A percentile compares a stretch with the other conserved stretches of the same genome.
Evolutionary conservation across 2,797 vertebrate genomes (phyloP).

Genomic region (Podargus strigoides): DNA sequence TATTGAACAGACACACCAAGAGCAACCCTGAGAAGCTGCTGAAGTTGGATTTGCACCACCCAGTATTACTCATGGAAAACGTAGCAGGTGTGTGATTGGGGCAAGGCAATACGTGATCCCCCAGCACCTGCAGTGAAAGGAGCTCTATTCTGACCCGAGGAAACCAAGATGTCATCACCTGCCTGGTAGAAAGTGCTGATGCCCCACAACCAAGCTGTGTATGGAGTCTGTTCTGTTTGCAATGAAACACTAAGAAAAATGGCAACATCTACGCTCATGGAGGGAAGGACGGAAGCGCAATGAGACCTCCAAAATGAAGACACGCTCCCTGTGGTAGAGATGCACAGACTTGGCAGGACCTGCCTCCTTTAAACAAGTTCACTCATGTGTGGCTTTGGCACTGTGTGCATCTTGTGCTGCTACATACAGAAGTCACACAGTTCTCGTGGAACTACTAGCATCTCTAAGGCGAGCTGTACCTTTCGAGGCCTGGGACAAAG

Average conservation of each 20-base stretch:
- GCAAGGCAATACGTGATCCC: not conserved
- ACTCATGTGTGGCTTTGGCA: not conserved
- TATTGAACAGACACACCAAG: not conserved
- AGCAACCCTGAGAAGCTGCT: not conserved
- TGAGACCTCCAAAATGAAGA: not conserved
- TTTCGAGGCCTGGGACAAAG: not conserved
- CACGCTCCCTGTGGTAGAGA: not conserved
- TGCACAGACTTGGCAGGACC: not conserved
- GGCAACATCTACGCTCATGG: not conserved
- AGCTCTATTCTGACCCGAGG: not conserved
- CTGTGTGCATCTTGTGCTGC: accelerated
- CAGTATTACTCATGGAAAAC: not conserved
- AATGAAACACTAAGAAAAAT: not conserved
- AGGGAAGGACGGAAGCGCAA: not conserved
- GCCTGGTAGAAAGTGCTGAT: not conserved
- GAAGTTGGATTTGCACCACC: not conserved
- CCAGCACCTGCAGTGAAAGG: accelerated
- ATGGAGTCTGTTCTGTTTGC: not conserved
- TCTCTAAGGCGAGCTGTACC: not conserved
- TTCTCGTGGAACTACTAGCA: not conserved
- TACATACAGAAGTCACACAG: not conserved
- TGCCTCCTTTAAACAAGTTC: not conserved
- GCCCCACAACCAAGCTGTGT: not conserved
- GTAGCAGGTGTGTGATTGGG: not conserved
- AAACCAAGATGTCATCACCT: not conserved